phyloP scores from a whole-genome alignment of 2,113 vertebrate species.

The Morone saxatilis region DNA sequence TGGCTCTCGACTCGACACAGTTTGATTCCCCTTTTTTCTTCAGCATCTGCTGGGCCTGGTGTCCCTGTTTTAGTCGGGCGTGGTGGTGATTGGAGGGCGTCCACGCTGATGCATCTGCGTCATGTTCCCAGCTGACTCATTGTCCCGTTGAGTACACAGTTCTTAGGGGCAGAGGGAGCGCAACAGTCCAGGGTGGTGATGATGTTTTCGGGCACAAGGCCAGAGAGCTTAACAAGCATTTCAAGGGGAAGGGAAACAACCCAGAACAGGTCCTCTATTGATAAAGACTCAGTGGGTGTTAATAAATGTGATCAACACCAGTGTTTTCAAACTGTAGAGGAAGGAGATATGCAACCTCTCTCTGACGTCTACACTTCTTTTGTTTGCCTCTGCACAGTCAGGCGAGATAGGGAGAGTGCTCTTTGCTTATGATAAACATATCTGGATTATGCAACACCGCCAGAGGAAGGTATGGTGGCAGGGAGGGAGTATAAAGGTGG shows the following conservation, averaged over 20 bases:
- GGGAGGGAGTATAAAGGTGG: not conserved
- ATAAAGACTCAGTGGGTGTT: conserved; percentile 5
- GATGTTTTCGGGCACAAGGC: conserved; percentile 8
- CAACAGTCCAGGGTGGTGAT: not conserved
- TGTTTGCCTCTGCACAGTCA: conserved; percentile 39
- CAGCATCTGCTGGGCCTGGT: not conserved
- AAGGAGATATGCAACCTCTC: conserved; percentile 13
- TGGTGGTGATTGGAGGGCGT: conserved; percentile 53
- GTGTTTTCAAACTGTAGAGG: not conserved
- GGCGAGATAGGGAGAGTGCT: conserved; percentile 21
- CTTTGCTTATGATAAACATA: conserved; percentile 61
- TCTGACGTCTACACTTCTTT: conserved; percentile 30
- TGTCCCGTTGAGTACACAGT: conserved; percentile 43
- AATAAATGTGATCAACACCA: conserved; percentile 13
- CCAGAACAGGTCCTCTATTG: conserved; percentile 8
- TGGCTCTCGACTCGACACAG: not conserved
- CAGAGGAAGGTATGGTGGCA: conserved; percentile 1
- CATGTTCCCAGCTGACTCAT: conserved; percentile 65
- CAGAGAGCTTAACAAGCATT: conserved; percentile 10
- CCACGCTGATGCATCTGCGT: conserved; percentile 41
- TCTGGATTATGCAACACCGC: conserved; percentile 42
- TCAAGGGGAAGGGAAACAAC: not conserved
- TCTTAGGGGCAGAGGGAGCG: not conserved
- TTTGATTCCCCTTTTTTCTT: not conserved
- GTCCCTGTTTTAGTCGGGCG: conserved; percentile 18